Evolutionary conservation across 53 echinoderm and acorn worm genomes (phyloP), one percentile per base, ranked within the genome.

Genomic region (Crossaster papposus): DNA sequence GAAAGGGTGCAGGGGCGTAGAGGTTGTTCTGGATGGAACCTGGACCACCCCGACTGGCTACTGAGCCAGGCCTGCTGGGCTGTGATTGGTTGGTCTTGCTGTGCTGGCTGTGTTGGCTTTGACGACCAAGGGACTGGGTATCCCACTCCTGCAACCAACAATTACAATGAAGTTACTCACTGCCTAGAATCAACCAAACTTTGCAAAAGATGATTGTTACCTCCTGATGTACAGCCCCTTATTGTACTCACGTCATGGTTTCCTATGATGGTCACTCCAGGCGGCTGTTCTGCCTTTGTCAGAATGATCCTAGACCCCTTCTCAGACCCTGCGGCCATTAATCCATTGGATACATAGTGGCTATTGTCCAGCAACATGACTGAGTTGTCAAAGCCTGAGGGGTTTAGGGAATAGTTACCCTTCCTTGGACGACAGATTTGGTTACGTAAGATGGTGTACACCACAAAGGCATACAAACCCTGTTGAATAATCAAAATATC

Each of bases 371-470:
- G 82, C n/a, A 97, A 88, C 65, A 92, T 91, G 26, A 95, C 95
- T 0, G 90, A 80, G 91, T 97, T 97, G 75, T 95, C 97, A 30
- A 91, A 94, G 78, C 89, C 94, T 0, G 85, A 32, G 14, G 90
- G 85, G 85, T 99, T 99, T 28, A 96, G 92, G 6, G 99, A 96
- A 91, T 99, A 99, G 88, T 99, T 94, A 36, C 96, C 99, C 76
- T 96, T 93, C 73, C 92, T 90, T 3, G 99, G 96, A 13, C 93
- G 83, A 70, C 99, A 96, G 14, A 99, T 90, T 85, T 99, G 99
- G 79, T 96, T 96, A 34, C 99, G 93, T 72, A 99, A 83, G 38
- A 99, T 81, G 28, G 99, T 96, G 95, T 99, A 99, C 34, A 96
- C 89, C 31, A 99, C 75, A 81, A 99, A 96, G 24, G 92, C 99